These are phyloP conservation scores for Melanotaenia nigrans DNA, from an alignment of 2,797 vertebrate species.

Conservation along the genomic window DNA sequence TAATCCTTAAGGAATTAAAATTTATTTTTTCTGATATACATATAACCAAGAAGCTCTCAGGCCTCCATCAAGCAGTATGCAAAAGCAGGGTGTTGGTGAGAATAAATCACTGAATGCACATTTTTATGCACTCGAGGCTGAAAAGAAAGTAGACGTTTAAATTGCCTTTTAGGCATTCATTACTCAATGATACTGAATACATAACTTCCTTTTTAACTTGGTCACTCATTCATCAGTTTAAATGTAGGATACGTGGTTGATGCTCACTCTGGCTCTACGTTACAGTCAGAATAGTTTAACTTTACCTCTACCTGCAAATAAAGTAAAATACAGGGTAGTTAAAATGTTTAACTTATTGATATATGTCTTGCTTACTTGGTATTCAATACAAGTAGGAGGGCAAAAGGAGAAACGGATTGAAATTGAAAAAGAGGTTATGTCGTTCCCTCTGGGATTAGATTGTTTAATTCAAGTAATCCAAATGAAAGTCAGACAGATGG, in stretches of 20 bases:
- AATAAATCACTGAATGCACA: conserved; percentile 44
- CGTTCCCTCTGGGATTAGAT: conserved; percentile 38
- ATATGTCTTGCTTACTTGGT: conserved; percentile 31
- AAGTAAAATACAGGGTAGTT: neutral
- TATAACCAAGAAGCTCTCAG: conserved; percentile 11
- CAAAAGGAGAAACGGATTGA: conserved; percentile 10
- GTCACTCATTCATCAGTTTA: conserved; percentile 12
- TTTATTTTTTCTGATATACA: neutral
- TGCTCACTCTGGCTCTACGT: neutral
- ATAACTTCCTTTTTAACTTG: conserved; percentile 39
- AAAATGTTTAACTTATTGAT: conserved; percentile 12
- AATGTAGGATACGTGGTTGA: conserved; percentile 26
- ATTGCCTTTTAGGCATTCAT: conserved; percentile 57
- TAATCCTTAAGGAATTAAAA: conserved; percentile 22
- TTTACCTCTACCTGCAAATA: neutral
- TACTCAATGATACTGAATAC: conserved; percentile 43
- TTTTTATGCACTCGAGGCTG: conserved; percentile 51
- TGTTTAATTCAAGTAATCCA: conserved; percentile 55
- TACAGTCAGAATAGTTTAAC: neutral
- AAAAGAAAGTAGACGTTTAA: conserved; percentile 57
- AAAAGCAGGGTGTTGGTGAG: conserved; percentile 33
- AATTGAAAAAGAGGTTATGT: conserved; percentile 34
- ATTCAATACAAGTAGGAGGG: conserved; percentile 38
- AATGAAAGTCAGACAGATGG: conserved; percentile 52
- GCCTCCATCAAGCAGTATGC: conserved; percentile 34